Evolutionary conservation across 2,797 vertebrate genomes (phyloP).

Genomic region (Acanthurus leucopareius): DNA sequence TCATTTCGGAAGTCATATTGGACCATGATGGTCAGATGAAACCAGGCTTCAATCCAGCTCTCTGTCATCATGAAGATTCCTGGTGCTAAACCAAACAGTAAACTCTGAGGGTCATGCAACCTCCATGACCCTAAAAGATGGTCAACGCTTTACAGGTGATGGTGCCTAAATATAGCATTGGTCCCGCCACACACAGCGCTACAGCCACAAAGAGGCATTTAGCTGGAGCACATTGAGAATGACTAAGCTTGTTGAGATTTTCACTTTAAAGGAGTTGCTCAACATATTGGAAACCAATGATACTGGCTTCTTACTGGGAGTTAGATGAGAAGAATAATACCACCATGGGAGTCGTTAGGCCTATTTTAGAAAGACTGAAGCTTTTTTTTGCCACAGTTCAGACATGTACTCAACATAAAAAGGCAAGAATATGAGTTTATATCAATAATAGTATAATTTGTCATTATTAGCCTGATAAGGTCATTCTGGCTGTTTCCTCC

Average conservation of each 20-base stretch:
- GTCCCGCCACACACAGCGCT: slow-evolving; percentile 62
- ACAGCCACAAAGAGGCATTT: slow-evolving; percentile 24
- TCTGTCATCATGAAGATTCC: not conserved
- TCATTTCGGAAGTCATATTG: slow-evolving; percentile 35
- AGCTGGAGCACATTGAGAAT: slow-evolving; percentile 8
- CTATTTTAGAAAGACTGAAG: no score
- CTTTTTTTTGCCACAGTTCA: no score
- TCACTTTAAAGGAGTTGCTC: not conserved
- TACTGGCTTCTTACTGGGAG: not conserved
- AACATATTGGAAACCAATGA: not conserved
- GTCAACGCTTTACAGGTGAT: slow-evolving; percentile 42
- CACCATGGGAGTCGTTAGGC: no score
- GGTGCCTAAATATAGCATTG: slow-evolving; percentile 53
- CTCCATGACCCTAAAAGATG: slow-evolving; percentile 31
- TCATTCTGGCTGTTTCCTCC: no score
- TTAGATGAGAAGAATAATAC: not conserved
- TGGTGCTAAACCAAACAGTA: slow-evolving; percentile 2
- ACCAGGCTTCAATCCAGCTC: slow-evolving; percentile 1
- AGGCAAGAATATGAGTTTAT: no score
- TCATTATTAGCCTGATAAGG: no score
- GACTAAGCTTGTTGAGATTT: slow-evolving; percentile 9
- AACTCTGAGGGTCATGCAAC: slow-evolving; percentile 24
- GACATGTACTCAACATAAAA: no score
- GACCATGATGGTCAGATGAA: slow-evolving; percentile 22
- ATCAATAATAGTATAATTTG: no score